Conservation (phyloP, 2,113 vertebrate species). For the Heterochromis multidens region DNA sequence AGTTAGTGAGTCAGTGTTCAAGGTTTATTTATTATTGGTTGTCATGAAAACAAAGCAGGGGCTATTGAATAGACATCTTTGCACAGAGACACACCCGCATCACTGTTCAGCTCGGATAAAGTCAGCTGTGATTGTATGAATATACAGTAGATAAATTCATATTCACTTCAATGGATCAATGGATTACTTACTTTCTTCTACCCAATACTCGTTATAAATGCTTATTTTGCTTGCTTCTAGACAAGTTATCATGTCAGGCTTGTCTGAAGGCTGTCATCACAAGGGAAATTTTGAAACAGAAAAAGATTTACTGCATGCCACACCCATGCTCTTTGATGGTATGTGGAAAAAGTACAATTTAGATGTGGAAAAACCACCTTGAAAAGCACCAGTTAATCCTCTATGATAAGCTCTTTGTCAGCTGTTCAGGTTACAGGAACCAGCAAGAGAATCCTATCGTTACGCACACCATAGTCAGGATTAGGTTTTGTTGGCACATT, state of each 20-base stretch:
- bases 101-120: slow-evolving; percentile 15
- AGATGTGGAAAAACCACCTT: slow-evolving; percentile 56
- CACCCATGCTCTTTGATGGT: slow-evolving; percentile 51
- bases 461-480: slow-evolving; percentile 24
- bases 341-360: slow-evolving; percentile 42
- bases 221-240: slow-evolving; percentile 21
- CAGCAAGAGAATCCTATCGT: slow-evolving; percentile 49
- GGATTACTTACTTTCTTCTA: slow-evolving; percentile 1
- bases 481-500: slow-evolving; percentile 55
- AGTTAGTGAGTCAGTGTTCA: slow-evolving; percentile 48
- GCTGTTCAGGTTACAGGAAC: slow-evolving; percentile 50
- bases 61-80: slow-evolving; percentile 44
- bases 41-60: slow-evolving; percentile 71
- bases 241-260: slow-evolving; percentile 32
- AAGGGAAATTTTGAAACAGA: slow-evolving; percentile 14
- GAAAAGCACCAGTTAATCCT: slow-evolving; percentile 54
- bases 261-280: slow-evolving; percentile 22
- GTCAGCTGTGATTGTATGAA: slow-evolving; percentile 28
- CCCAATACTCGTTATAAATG: background rate
- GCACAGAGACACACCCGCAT: slow-evolving; percentile 44
- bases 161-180: background rate
- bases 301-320: slow-evolving; percentile 29
- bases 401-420: slow-evolving; percentile 63
- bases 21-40: slow-evolving; percentile 72
- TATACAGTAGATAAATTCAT: background rate